Evolutionary conservation across 2,797 vertebrate genomes (phyloP), one percentile per base, ranked within the genome.

Genomic region (Loris lydekkerianus): DNA sequence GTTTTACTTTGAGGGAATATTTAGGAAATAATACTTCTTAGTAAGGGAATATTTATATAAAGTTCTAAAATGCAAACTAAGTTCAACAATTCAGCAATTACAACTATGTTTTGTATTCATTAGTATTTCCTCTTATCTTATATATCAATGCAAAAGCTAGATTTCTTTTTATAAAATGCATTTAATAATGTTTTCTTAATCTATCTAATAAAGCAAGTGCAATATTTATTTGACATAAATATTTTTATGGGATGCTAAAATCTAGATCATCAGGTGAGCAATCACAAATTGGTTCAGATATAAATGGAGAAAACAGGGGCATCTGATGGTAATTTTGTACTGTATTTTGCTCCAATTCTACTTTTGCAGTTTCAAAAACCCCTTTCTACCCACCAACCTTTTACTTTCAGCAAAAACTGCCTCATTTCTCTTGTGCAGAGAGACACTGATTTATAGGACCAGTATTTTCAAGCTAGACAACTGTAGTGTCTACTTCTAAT

Each of bases 401-500:
- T 63, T 58, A 82, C 29, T 85, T 85, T 87, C 37, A 88, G 63
- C 43, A 91, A 89, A 95, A 94, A 15, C 70, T 78, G 46, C 46
- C 84, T 93, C 75, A 86, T 81, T 43, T 63, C 40, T 91, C 89
- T 81, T 97, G 94, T 89, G 10, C 96, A 97, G 93, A 97, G 91
- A 86, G 82, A 97, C 92, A 94, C 23, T 96, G 93, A 93, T 96
- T 97, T 97, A 97, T 85, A 95, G 73, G 11, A 94, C 91, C 43
- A 84, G 77, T 65, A 73, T 96, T 97, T 98, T 96, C 86, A 94
- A 86, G 96, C 75, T 0, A 61, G 94, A 97, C 72, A 98, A 94
- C 23, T 76, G 81, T 91, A 46, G 60, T 88, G 88, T 95, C 91
- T 97, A 85, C 94, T 94, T 97, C 84, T 94, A 96, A 94, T 60